phyloP scores from a whole-genome alignment of 1,140 invertebrate species.

The Drosophila sturtevanti region DNA sequence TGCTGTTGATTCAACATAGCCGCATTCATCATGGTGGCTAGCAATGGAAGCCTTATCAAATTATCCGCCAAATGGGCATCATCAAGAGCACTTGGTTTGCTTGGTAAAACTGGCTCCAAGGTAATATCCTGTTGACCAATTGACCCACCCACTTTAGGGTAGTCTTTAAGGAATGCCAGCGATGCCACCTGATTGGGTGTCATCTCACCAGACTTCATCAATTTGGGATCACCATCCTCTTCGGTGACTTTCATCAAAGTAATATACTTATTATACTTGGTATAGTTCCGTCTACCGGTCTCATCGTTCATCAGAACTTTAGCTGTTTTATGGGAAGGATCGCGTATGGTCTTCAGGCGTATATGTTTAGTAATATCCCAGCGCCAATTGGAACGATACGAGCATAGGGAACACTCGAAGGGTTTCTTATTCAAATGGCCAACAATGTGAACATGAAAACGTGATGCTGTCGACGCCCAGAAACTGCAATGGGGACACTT shows the following conservation, averaged over 20 bases:
- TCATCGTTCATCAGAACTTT: constrained; percentile 95
- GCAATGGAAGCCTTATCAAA: constrained; percentile 64
- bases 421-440: constrained; percentile 96
- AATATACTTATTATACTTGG: constrained; percentile 95
- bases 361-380: constrained; percentile 99
- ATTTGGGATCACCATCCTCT: constrained; percentile 81
- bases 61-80: constrained; percentile 70
- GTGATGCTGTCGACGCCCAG: constrained; percentile 94
- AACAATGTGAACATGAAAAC: constrained; percentile 96
- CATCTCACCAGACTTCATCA: constrained; percentile 82
- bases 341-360: constrained; percentile 92
- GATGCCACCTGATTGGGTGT: constrained; percentile 82
- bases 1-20: constrained; percentile 77
- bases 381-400: constrained; percentile 96
- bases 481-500: constrained; percentile 95
- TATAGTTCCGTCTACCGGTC: constrained; percentile 94
- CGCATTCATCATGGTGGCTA: constrained; percentile 79
- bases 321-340: constrained; percentile 89
- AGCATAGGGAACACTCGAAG: constrained; percentile 96
- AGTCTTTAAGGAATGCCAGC: constrained; percentile 78
- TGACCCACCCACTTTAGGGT: constrained; percentile 55
- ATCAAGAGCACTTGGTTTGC: constrained; percentile 48
- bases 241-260: constrained; percentile 86
- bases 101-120: constrained; percentile 62
- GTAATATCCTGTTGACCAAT: constrained; percentile 67